phyloP scores from a whole-genome alignment of 2,888 invertebrate species.

The Antheraea assamensis region DNA sequence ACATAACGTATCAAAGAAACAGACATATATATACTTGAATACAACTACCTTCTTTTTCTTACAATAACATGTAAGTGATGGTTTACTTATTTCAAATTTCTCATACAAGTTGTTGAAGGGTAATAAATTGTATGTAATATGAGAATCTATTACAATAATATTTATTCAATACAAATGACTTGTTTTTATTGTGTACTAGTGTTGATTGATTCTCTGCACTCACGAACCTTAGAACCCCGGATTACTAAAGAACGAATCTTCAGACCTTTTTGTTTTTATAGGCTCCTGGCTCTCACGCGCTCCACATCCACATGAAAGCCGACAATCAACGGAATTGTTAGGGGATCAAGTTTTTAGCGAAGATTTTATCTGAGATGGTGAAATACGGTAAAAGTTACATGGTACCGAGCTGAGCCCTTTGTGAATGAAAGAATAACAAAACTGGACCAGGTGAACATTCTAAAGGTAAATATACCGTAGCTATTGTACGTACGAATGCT shows the following conservation, averaged over 20 bases:
- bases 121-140: no score
- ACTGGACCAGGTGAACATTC: background rate
- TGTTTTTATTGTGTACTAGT: no score
- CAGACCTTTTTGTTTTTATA: background rate
- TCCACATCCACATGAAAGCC: background rate
- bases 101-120: no score
- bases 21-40: no score
- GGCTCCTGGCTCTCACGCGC: background rate
- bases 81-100: no score
- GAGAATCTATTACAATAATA: no score
- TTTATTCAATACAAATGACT: no score
- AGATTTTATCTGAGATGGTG: background rate
- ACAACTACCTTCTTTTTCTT: no score
- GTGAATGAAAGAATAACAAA: background rate
- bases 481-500: background rate
- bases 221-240: background rate
- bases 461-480: background rate
- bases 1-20: no score
- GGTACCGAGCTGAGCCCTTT: background rate
- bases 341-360: background rate
- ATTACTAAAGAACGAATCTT: background rate
- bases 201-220: background rate
- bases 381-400: background rate
- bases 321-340: background rate
- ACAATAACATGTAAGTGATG: no score